These are phyloP conservation scores for Cyaniris semiargus DNA, from an alignment of 2,888 invertebrate species.

Conservation along the genomic window DNA sequence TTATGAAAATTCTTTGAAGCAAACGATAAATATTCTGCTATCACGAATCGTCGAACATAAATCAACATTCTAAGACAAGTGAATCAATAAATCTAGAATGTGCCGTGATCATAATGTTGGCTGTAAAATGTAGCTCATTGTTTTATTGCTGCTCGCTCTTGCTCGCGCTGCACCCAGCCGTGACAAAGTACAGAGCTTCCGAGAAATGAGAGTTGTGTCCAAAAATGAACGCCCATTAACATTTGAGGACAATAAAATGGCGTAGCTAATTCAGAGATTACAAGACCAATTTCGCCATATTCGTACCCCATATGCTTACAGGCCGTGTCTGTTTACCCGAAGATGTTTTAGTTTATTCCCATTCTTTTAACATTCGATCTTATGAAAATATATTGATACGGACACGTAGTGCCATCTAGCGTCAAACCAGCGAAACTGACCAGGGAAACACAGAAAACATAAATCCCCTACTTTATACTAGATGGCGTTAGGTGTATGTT, in stretches of 20 bases:
- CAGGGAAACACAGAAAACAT: too few relatives aligned
- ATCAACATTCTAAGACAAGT: not conserved
- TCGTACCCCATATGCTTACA: constrained; percentile 7
- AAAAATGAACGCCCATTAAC: constrained; percentile 10
- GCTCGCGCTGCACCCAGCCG: constrained; percentile 16
- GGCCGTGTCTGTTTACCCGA: not conserved
- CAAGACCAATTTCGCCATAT: constrained; percentile 17
- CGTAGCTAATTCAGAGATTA: constrained; percentile 8
- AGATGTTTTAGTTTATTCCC: too few relatives aligned
- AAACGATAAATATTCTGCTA: not conserved
- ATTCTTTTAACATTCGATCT: not conserved
- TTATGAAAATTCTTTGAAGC: not conserved
- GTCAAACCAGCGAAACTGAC: too few relatives aligned
- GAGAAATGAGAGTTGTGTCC: constrained; percentile 23
- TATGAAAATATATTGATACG: too few relatives aligned
- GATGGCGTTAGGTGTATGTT: too few relatives aligned
- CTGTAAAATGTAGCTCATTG: constrained; percentile 5
- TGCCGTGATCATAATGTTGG: not conserved
- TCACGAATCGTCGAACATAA: not conserved
- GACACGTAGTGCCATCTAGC: too few relatives aligned
- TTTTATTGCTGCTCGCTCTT: not conserved
- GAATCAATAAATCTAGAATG: constrained; percentile 1
- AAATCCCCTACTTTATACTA: too few relatives aligned
- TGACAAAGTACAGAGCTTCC: constrained; percentile 21
- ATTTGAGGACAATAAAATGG: constrained; percentile 21